These are phyloP conservation scores for Deilephila porcellus DNA, from an alignment of 2,888 invertebrate species.

Conservation along the genomic window DNA sequence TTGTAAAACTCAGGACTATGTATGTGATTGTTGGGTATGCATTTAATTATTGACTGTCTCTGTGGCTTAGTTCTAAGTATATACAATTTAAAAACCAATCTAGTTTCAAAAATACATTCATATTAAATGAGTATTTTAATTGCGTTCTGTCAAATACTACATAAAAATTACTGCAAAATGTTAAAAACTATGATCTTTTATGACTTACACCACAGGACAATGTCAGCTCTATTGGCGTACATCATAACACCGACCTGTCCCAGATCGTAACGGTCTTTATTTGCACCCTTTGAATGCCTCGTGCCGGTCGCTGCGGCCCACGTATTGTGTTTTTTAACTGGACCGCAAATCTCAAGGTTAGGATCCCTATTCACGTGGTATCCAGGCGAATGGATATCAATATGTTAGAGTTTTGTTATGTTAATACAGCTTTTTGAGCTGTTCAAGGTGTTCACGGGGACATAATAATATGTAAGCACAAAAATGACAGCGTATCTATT, in stretches of 20 bases:
- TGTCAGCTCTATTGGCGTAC: conserved; percentile 61
- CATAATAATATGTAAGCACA: no score
- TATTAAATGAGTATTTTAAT: neutral
- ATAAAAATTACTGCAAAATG: neutral
- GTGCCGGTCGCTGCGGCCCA: conserved; percentile 14
- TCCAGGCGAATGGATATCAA: conserved; percentile 6
- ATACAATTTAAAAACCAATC: no score
- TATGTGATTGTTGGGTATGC: no score
- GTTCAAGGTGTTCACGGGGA: neutral
- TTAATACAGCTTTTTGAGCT: neutral
- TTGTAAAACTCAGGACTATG: no score
- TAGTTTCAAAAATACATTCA: no score
- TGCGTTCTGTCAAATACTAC: neutral
- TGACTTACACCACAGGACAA: conserved; percentile 48
- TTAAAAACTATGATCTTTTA: conserved; percentile 31
- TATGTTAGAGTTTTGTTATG: conserved; percentile 4
- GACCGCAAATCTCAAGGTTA: conserved; percentile 4
- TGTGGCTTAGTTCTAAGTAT: no score
- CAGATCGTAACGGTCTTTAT: conserved; percentile 62
- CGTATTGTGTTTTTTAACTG: conserved; percentile 14
- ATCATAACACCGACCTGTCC: conserved; percentile 69
- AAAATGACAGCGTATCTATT: no score
- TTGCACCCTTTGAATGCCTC: conserved; percentile 39
- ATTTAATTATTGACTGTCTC: no score
- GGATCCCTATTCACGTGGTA: neutral